Evolutionary conservation across 1,140 invertebrate species (phyloP).

Genomic region (Orchestia grillus): DNA sequence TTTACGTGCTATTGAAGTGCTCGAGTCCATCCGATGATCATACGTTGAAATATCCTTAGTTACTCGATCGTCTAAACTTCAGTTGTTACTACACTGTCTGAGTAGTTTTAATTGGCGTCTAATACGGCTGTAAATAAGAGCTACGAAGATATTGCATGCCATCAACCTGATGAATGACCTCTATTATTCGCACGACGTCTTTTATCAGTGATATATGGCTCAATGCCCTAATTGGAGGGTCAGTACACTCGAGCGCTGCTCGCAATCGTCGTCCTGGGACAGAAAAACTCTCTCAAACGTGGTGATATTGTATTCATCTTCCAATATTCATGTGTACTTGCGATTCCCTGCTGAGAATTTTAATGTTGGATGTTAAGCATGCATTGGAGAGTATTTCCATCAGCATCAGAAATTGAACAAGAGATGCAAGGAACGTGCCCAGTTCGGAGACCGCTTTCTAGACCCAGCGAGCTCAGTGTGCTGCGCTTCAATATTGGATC

Average conservation of each 20-base stretch:
- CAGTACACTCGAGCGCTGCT: background rate
- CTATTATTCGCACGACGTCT: conserved; percentile 50
- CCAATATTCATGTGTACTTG: conserved; percentile 27
- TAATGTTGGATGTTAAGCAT: conserved; percentile 24
- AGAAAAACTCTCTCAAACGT: background rate
- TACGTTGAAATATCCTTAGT: background rate
- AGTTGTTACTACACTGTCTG: conserved; percentile 40
- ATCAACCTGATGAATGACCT: conserved; percentile 42
- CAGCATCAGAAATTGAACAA: conserved; percentile 11
- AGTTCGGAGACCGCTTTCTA: background rate
- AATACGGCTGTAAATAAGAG: conserved; percentile 46
- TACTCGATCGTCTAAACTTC: conserved; percentile 13
- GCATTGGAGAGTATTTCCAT: conserved; percentile 31
- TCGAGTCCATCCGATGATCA: background rate
- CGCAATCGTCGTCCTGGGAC: background rate
- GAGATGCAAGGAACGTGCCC: background rate
- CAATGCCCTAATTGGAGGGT: conserved; percentile 50
- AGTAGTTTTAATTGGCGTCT: conserved; percentile 53
- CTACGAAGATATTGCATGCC: conserved; percentile 45
- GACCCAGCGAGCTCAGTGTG: background rate
- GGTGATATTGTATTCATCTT: conserved; percentile 1
- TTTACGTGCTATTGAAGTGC: background rate
- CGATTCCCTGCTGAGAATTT: conserved; percentile 6
- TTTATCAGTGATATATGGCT: conserved; percentile 44
- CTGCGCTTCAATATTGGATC: conserved; percentile 33